phyloP scores from a whole-genome alignment of 2,113 vertebrate genomes.

The Periophthalmus modestus region DNA sequence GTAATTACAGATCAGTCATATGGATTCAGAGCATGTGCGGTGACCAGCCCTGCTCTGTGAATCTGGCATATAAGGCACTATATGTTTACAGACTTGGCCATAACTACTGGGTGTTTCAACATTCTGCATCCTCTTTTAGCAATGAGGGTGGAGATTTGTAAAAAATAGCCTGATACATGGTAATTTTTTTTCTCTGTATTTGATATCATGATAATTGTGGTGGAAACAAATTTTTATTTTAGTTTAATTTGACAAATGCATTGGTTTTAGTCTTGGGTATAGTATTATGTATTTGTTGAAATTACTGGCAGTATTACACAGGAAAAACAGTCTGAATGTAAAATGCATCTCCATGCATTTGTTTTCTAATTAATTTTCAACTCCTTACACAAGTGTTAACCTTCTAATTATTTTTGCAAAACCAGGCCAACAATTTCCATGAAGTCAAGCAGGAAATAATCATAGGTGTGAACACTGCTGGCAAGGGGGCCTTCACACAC shows the following conservation, averaged over 20 bases:
- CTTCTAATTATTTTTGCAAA: slow-evolving; percentile 43
- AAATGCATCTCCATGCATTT: neutral
- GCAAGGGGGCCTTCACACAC: slow-evolving; percentile 17
- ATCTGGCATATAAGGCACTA: slow-evolving; percentile 26
- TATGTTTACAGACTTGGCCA: slow-evolving; percentile 48
- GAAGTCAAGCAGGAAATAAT: slow-evolving; percentile 52
- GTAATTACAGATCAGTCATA: slow-evolving; percentile 66
- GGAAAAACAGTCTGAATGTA: neutral
- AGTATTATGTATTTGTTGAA: neutral
- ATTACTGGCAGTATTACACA: neutral
- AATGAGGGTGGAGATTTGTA: slow-evolving; percentile 36
- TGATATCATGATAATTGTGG: neutral
- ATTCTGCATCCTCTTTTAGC: slow-evolving; percentile 16
- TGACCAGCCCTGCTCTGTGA: slow-evolving; percentile 22
- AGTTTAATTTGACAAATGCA: no score
- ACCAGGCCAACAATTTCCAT: slow-evolving; percentile 26
- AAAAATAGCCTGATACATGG: slow-evolving; percentile 14
- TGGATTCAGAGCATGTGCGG: slow-evolving; percentile 49
- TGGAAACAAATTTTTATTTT: no score
- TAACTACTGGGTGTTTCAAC: slow-evolving; percentile 56
- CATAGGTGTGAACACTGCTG: slow-evolving; percentile 61
- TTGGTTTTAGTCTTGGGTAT: no score
- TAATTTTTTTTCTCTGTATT: neutral
- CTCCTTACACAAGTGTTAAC: slow-evolving; percentile 10
- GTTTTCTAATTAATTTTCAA: neutral